A percentile compares a stretch with the other conserved stretches of the same genome.
Evolutionary conservation across 92 coral and sea anemone species (phyloP).

Genomic region (Siderastrea siderea): DNA sequence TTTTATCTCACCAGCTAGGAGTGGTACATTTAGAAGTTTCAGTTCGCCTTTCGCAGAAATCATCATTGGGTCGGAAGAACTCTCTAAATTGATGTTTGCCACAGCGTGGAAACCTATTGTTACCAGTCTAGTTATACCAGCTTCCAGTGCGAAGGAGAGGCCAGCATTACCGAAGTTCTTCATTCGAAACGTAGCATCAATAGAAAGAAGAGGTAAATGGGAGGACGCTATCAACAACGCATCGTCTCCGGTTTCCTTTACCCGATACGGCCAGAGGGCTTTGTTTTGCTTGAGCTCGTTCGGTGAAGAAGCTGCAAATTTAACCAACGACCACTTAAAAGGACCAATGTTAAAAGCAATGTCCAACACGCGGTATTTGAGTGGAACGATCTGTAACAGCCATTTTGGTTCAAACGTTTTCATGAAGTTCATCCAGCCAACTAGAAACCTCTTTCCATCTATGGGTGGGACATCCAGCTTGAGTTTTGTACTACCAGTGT

Average conservation of each 20-base stretch:
- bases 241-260: constrained; percentile 53
- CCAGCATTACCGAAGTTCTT: constrained; percentile 61
- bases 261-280: constrained; percentile 57
- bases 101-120: constrained; percentile 43
- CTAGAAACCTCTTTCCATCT: constrained; percentile 65
- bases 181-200: constrained; percentile 44
- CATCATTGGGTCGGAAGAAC: constrained; percentile 49
- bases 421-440: constrained; percentile 76
- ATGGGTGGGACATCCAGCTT: constrained; percentile 47
- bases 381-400: constrained; percentile 63
- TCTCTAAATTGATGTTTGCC: constrained; percentile 46
- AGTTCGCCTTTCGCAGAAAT: constrained; percentile 41
- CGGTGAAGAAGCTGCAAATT: constrained; percentile 75
- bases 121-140: constrained; percentile 50
- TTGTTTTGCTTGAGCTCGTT: constrained; percentile 64
- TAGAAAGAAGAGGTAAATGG: constrained; percentile 29
- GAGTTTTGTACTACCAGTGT: constrained; percentile 33
- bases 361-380: constrained; percentile 60
- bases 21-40: neutral
- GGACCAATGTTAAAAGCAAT: constrained; percentile 56
- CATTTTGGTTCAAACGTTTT: constrained; percentile 69
- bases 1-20: constrained; percentile 52
- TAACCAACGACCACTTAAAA: constrained; percentile 39
- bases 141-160: constrained; percentile 43
- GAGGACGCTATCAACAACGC: constrained; percentile 66